Base-by-base conservation (phyloP, 2,113 vertebrate species). In the Pipra filicauda region DNA sequence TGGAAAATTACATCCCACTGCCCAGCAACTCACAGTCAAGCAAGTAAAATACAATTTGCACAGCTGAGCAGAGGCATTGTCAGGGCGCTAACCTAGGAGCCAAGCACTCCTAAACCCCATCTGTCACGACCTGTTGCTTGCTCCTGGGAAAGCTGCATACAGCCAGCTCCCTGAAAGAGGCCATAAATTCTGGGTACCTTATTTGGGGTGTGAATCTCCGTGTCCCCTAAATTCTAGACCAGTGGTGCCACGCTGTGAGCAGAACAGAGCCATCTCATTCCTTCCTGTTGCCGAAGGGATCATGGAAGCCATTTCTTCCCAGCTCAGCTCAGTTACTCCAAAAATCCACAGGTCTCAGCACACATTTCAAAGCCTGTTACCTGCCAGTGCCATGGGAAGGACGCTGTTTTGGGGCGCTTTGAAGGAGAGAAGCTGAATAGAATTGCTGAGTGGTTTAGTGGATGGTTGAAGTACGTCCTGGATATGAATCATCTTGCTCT, bases 31-130 rank as follows among this genome's bases (percentile, higher is more conserved):
- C 81, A 89, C 81, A 91, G 87, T 54, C 84, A 73, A 91, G 84
- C 91, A 94, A 95, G 85, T 89, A 93, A 96, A 96, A 95, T 77
- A 83, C 24, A 28, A 93, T 96, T 97, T 96, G 83, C 79, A 96
- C 93, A 93, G 72, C 79, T 94, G 93, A 96, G 88, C 31, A 23
- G 89, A 95, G 94, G 54, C 85, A 91, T 86, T 94, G 93, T 93
- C 86, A 59, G 90, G 90, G 62, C 7, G 3, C 76, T 44, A 74
- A 94, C 85, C 88, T n/a, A 67, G 78, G 72, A 94, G 64, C 82
- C 77, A 80, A 88, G 82, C 67, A 41, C 55, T 93, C 85, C 90
- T 74, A 62, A 94, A 90, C 66, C 77, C 83, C 72, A 55, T 85
- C 87, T 73, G 91, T 87, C 59, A 73, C 1, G 1, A 93, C 92